A percentile compares a stretch with the other conserved stretches of the same genome.
phyloP scores from a whole-genome alignment of 1,140 invertebrate species.

The Scaptomyza hsui region DNA sequence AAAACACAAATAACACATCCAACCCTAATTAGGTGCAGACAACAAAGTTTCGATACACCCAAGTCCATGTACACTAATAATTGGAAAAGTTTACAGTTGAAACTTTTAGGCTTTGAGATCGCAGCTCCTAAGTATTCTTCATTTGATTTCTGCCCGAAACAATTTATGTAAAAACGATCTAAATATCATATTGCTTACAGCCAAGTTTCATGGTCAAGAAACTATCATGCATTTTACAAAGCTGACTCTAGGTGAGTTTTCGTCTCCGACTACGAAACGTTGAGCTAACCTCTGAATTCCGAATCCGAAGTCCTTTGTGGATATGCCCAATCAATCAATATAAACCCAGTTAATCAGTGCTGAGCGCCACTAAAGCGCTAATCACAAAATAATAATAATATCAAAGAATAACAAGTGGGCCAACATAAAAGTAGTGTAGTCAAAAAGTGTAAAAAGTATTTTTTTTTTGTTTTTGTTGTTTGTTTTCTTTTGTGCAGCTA shows the following conservation, averaged over 20 bases:
- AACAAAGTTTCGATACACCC: not conserved
- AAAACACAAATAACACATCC: not conserved
- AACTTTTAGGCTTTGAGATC: conserved; percentile 31
- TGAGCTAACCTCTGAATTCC: not conserved
- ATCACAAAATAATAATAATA: not conserved
- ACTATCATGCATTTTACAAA: conserved; percentile 27
- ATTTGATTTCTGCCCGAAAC: conserved; percentile 1
- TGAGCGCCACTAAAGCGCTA: not conserved
- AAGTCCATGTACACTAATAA: not conserved
- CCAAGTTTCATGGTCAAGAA: conserved; percentile 10
- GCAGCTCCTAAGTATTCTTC: not conserved
- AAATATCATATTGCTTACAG: conserved; percentile 49
- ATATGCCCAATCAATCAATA: conserved; percentile 15
- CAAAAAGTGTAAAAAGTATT: not conserved
- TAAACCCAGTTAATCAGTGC: conserved; percentile 1
- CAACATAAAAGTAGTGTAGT: not conserved
- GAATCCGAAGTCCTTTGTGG: conserved; percentile 14
- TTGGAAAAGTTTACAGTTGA: not conserved
- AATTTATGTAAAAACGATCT: not conserved
- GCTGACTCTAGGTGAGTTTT: conserved; percentile 52
- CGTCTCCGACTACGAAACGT: conserved; percentile 4
- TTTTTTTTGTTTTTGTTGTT: not conserved
- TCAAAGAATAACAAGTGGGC: not conserved
- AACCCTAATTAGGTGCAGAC: not conserved
- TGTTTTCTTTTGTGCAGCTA: no score